Evolutionary conservation across 2,797 vertebrate genomes (phyloP), one percentile per base, ranked within the genome.

Genomic region (Coilia nasus): DNA sequence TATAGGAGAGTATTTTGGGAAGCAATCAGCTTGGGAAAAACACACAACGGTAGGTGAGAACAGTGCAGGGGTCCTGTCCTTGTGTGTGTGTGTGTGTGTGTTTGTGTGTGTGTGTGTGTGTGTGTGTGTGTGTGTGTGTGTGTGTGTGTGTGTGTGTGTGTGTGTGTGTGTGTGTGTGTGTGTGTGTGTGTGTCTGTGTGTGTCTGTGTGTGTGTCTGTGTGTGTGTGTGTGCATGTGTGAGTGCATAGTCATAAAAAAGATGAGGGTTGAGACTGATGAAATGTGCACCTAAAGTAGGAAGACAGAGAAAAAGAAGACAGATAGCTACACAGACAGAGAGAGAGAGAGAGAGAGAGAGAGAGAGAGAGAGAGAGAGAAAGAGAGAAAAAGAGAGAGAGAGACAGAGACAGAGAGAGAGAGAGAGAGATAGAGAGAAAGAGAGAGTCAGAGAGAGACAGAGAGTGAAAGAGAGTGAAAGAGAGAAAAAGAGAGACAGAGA

Each of bases 121-220:
- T 31, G 25, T 78, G 35, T 31, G 5, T 71, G 6, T 28, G 23
- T 23, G 31, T 41, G 31, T 75, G 35, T 17, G 67, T 41, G 19
- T 31, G 25, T 78, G 35, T 31, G 5, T 71, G 6, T 28, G 23
- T 23, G 31, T 41, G 31, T 75, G 35, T n/a, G n/a, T 75, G 67
- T 75, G 67, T 75, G 31, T 19, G 17, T 75, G 23, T 41, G 25
- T 78, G 67, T 44, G 71, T 78, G n/a, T 75, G 67, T 75, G 67
- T 75, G 31, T 19, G 17, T 75, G 23, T 41, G 25, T 78, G 67
- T 44, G 71, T 78, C n/a, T n/a, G n/a, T n/a, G 47, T 50, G 47
- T 50, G 47, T 3, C 47, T n/a, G 23, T n/a, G 9, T 75, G 67
- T 75, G 67, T 75, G 31, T 19, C 5, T 75, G 23, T 41, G 25